Evolutionary conservation across 2,888 invertebrate species (phyloP), one percentile per base, ranked within the genome.

Genomic region (Dascillus cervinus): DNA sequence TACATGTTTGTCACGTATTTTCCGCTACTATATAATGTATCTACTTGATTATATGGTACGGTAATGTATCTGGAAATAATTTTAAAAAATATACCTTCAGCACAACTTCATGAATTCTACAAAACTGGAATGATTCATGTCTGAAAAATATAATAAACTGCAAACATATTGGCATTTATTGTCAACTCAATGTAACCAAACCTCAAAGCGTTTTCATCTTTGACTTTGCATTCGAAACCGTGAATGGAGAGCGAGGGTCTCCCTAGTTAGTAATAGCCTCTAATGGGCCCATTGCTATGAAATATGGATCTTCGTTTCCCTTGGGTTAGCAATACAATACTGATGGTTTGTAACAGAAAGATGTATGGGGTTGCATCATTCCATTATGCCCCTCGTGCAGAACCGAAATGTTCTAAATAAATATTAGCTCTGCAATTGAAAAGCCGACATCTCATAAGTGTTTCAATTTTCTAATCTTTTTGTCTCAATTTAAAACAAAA

Each of bases 221-320:
- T 53, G 54, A 51, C 52, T 52, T 52, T 50, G 41, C 45, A 43
- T 43, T 39, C 36, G 40, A 40, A 34, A 37, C 40, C 27, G 45
- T 52, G 51, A 50, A 52, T 52, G 52, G 48, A 35, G 40, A 48
- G 43, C 44, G 40, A 46, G n/a, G 45, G 47, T 53, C 52, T 49
- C 55, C 52, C 55, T 44, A 45, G 50, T 52, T 50, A 47, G 55
- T 58, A 56, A 58, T 59, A 56, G 59, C 53, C 52, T 52, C 52
- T 59, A 59, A 59, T 59, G 58, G 59, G 55, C 55, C 59, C 49
- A 58, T 58, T 58, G 56, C 58, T 54, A 56, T 59, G 56, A 59
- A 59, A 59, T 59, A 59, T 59, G 56, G 56, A 56, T 47, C n/a
- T n/a, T n/a, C 50, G 43, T 52, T 50, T 53, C 55, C 53, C 48